Conservation (phyloP, 2,113 vertebrate species). For the Trematomus loennbergii region DNA sequence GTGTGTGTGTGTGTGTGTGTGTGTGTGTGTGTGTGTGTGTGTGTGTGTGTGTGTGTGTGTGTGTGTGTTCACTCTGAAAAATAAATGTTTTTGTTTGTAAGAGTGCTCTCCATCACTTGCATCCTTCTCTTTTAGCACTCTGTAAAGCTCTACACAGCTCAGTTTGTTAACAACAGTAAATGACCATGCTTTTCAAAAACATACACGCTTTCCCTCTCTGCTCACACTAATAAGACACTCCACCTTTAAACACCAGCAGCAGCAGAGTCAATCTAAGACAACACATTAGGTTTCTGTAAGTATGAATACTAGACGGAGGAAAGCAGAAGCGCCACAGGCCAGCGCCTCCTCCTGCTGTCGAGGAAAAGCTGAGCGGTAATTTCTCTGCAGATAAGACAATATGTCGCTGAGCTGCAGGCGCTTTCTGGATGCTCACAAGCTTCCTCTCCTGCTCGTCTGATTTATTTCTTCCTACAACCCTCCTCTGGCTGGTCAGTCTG, state of each 20-base stretch:
- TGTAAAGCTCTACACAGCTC: no score
- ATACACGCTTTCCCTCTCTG: background rate
- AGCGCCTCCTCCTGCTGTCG: constrained; percentile 4
- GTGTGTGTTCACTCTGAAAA: no score
- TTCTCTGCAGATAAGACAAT: constrained; percentile 32
- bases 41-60: no score
- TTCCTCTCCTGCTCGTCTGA: constrained; percentile 41
- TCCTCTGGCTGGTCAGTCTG: constrained; percentile 52
- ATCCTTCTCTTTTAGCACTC: no score
- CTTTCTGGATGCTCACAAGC: constrained; percentile 46
- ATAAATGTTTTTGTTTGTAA: no score
- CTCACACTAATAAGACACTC: background rate
- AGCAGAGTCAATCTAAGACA: constrained; percentile 2
- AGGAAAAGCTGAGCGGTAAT: constrained; percentile 17
- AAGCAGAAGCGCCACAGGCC: constrained; percentile 17
- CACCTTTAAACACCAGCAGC: background rate
- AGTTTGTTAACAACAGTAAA: no score
- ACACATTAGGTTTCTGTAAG: constrained; percentile 7
- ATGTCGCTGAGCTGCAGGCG: constrained; percentile 49
- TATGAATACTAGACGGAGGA: background rate
- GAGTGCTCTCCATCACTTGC: no score
- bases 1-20: no score
- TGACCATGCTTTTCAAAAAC: no score
- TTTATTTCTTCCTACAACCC: constrained; percentile 29
- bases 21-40: no score